Conservation (phyloP, 2,888 invertebrate genomes). For the Cephus runcator region DNA sequence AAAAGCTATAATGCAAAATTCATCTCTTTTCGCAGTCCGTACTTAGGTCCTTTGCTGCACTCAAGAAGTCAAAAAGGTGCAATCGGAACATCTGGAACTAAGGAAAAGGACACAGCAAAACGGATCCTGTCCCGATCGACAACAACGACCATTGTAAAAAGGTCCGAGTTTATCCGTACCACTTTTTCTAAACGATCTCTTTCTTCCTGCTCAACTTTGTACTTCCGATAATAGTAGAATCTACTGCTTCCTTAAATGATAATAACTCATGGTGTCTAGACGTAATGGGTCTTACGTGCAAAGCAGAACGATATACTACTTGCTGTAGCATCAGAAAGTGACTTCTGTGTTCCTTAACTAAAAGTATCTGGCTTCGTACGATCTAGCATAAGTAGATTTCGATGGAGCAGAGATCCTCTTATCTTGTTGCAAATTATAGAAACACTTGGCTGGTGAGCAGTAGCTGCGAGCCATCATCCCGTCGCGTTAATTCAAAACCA, state of each 20-base stretch:
- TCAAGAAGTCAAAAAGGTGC: conserved; percentile 52
- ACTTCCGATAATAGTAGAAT: not conserved
- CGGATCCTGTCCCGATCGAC: conserved; percentile 53
- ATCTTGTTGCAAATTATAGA: conserved; percentile 41
- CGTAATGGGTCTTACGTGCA: not conserved
- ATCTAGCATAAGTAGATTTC: not conserved
- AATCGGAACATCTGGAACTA: conserved; percentile 44
- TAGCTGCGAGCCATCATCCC: conserved; percentile 51
- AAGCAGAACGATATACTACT: not conserved
- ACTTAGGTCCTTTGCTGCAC: conserved; percentile 57
- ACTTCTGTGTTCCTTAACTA: not conserved
- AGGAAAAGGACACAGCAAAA: conserved; percentile 56
- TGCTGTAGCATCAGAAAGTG: not conserved
- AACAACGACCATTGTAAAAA: conserved; percentile 55
- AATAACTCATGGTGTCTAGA: not conserved
- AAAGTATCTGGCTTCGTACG: not conserved
- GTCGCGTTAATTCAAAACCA: conserved; percentile 54
- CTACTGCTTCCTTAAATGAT: not conserved
- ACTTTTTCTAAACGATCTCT: conserved; percentile 16
- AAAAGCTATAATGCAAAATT: not conserved
- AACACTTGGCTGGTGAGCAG: conserved; percentile 52
- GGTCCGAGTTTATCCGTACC: conserved; percentile 43
- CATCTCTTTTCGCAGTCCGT: conserved; percentile 43
- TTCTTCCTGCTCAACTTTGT: conserved; percentile 20
- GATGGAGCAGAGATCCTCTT: not conserved